Conservation (phyloP, 2,888 invertebrate genomes). For the Cosmorhoe ocellata region DNA sequence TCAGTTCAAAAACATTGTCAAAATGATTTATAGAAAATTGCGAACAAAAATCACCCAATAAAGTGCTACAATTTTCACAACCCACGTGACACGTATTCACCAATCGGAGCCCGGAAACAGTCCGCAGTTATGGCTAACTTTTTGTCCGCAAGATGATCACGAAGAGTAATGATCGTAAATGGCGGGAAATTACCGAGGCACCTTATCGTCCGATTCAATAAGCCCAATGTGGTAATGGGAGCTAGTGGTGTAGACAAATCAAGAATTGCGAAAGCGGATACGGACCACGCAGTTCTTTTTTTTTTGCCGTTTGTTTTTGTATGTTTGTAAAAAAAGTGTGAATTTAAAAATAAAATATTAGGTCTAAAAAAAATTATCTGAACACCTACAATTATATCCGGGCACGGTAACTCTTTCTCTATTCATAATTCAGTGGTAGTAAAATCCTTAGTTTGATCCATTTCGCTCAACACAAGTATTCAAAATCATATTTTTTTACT, state of each 20-base stretch:
- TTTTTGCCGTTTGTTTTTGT: neutral
- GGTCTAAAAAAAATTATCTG: too few relatives aligned
- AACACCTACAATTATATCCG: too few relatives aligned
- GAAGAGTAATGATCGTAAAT: slow-evolving; percentile 76
- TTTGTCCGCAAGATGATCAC: slow-evolving; percentile 50
- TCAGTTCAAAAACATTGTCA: too few relatives aligned
- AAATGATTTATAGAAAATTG: neutral
- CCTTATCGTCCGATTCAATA: slow-evolving; percentile 81
- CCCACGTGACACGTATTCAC: slow-evolving; percentile 14
- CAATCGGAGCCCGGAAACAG: slow-evolving; percentile 20
- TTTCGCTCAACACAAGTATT: too few relatives aligned
- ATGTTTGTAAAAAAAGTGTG: too few relatives aligned
- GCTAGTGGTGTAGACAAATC: neutral
- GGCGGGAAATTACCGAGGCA: slow-evolving; percentile 77
- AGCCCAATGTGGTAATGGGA: slow-evolving; percentile 48
- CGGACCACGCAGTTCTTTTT: neutral
- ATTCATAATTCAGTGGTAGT: too few relatives aligned
- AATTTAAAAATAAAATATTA: too few relatives aligned
- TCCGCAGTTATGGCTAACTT: slow-evolving; percentile 25
- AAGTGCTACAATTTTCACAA: slow-evolving; percentile 23
- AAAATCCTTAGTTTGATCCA: too few relatives aligned
- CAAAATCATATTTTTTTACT: too few relatives aligned
- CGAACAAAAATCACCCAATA: slow-evolving; percentile 15
- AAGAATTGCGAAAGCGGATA: slow-evolving; percentile 2
- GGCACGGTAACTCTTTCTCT: too few relatives aligned